Base-by-base conservation (phyloP, 1,140 invertebrate genomes). In the Drosophila pseudoobscura region DNA sequence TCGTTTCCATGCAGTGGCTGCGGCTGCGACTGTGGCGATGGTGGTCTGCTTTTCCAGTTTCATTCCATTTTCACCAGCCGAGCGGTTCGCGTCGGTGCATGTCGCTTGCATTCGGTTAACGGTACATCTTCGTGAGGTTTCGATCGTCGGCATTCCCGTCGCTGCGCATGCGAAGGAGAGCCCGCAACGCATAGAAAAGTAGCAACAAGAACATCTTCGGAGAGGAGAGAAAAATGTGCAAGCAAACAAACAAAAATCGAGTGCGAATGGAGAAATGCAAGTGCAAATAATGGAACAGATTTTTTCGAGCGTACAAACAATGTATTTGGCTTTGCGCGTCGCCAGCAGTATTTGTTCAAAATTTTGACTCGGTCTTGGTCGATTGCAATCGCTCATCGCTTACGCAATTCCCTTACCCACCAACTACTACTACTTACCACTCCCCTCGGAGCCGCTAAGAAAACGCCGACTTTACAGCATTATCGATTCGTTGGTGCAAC, bases 81-180 rank as follows among this genome's bases (percentile, higher is more conserved):
- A 13, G 11, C 35, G 35, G 11, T 39, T 39, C 11, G 35, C 11
- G 11, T 13, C 31, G 35, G 11, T 39, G 35, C 35, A 39, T 13
- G 35, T 13, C 1, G 35, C 35, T 13, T 39, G 11, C 35, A 39
- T 26, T 50, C 43, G 65, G 41, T 29, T 51, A 51, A 5, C 45
- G 60, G 26, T 41, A 9, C 31, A 31, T 24, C 11, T 54, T 17
- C 8, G 41, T 8, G n/a, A 9, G 26, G 26, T 59, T 24, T 17
- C 20, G 39, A 13, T n/a, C 55, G 47, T 52, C 50, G 47, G 49
- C 13, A 60, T 56, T 45, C 59, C 11, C 43, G 72, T 46, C 39
- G 70, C 52, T 68, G 78, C 83, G 78, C 82, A 85, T 87, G 82
- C 82, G 82, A 75, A 75, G 9, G 41, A 47, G 15, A 45, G 54